Percentiles rank a stretch among this genome's conserved stretches.
phyloP scores from a whole-genome alignment of 2,113 vertebrate species.

The Petroica traversi region DNA sequence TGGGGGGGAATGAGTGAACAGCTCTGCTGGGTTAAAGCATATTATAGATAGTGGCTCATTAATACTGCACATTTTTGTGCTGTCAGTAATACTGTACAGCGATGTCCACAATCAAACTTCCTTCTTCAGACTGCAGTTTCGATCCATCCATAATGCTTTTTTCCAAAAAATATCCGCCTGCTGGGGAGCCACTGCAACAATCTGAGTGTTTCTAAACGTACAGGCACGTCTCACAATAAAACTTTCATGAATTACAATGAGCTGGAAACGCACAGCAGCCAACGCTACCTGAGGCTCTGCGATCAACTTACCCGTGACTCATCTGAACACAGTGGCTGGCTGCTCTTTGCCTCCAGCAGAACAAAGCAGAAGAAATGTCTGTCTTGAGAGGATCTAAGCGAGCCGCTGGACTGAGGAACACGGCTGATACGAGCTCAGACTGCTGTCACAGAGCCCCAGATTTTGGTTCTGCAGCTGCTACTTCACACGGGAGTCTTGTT shows the following conservation, averaged over 20 bases:
- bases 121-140: background rate
- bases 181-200: background rate
- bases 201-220: background rate
- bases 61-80: background rate
- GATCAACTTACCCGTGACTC: background rate
- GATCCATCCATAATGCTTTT: background rate
- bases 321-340: background rate
- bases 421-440: accelerated
- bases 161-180: background rate
- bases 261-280: background rate
- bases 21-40: background rate
- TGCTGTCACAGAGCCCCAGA: background rate
- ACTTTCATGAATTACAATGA: accelerated
- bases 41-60: background rate
- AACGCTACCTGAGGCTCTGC: accelerated
- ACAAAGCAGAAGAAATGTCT: background rate
- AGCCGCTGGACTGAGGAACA: background rate
- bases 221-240: accelerated
- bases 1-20: background rate
- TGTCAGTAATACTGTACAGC: background rate
- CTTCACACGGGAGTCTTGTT: background rate
- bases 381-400: background rate
- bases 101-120: background rate
- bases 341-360: background rate
- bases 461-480: background rate